Evolutionary conservation across 2,113 vertebrate species (phyloP), one percentile per base, ranked within the genome.

Genomic region (Zonotrichia leucophrys): DNA sequence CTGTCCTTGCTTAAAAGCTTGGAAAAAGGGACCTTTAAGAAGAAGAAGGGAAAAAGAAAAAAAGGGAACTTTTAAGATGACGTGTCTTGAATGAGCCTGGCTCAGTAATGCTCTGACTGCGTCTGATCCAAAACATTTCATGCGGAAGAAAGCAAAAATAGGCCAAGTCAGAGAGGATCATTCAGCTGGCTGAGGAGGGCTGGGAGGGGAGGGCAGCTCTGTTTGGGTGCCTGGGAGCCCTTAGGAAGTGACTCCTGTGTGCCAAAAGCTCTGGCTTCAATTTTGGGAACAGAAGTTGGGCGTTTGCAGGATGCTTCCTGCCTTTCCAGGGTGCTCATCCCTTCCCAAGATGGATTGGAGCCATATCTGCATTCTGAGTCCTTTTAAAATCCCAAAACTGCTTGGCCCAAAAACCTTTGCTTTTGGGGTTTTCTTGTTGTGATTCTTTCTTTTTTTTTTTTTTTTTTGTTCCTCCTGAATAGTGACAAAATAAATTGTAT

Each of bases 91-190:
- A 92, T 67, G 86, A 96, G 81, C 66, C 2, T 4, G 20, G 78
- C 87, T 91, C 17, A 4, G 62, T 91, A 91, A 82, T 92, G 81
- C 81, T 87, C 83, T 73, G 80, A 13, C 73, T 87, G 91, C 0
- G 0, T 87, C 87, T 56, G 80, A 93, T 92, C 83, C 81, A 33
- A 76, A 94, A 28, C 67, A 58, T 91, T 87, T 87, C 93, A 91
- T 77, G 89, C 12, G 25, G 93, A 97, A 95, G 93, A 95, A 95
- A 91, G 93, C 66, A 90, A 94, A 97, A 97, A 89, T 87, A 95
- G 93, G 95, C 89, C 95, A 97, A 97, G 95, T 94, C 81, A 46
- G 89, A 69, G 83, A 94, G 93, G 76, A 91, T 94, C 73, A 95
- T 73, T 94, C 87, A 87, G 67, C 87, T 24, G 52, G 67, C 31